Percentiles rank a stretch among this genome's conserved stretches.
Evolutionary conservation across 2,113 vertebrate species (phyloP).

Genomic region (Gallinago media): DNA sequence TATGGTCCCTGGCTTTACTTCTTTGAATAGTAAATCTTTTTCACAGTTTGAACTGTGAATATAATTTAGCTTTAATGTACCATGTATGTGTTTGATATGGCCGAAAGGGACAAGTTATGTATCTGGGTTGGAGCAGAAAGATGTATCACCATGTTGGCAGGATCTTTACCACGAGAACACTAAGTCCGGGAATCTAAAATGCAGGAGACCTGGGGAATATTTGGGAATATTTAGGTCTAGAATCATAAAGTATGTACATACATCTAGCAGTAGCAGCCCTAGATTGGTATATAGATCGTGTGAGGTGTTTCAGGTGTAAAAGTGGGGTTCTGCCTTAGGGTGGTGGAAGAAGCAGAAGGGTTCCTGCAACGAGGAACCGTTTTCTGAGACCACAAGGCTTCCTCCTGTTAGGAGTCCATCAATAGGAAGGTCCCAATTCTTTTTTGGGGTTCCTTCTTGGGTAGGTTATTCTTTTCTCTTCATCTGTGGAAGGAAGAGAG

Average conservation of each 20-base stretch:
- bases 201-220: background rate
- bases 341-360: background rate
- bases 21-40: slow-evolving; percentile 55
- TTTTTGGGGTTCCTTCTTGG: background rate
- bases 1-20: slow-evolving; percentile 28
- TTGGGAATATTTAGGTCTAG: slow-evolving; percentile 33
- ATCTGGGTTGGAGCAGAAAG: slow-evolving; percentile 7
- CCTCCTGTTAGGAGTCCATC: background rate
- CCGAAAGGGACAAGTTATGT: slow-evolving; percentile 45
- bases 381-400: background rate
- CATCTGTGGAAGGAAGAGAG: background rate
- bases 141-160: background rate
- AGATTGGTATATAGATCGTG: background rate
- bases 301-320: background rate
- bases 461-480: background rate
- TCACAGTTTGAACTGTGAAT: slow-evolving; percentile 55
- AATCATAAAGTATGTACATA: background rate
- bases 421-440: background rate
- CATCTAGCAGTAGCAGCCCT: background rate
- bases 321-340: background rate
- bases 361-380: background rate
- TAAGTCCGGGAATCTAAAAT: slow-evolving; percentile 1
- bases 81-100: slow-evolving; percentile 27
- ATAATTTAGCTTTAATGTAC: slow-evolving; percentile 61
- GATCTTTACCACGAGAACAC: background rate